Evolutionary conservation across 2,113 vertebrate genomes (phyloP), one percentile per base, ranked within the genome.

Genomic region (Marmota monax): DNA sequence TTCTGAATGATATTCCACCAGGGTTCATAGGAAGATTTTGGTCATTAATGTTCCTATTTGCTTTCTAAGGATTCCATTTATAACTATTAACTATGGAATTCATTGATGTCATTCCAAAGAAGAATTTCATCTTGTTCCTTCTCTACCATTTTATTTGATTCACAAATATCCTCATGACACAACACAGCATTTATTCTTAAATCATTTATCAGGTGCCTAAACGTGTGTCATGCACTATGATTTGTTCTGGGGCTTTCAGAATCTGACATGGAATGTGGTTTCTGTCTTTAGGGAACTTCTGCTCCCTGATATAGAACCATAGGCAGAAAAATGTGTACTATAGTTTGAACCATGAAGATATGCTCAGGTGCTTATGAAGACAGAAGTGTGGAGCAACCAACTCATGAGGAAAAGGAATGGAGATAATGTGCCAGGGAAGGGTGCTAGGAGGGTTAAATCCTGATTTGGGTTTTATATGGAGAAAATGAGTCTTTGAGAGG

Each of bases 21-120:
- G 16, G 14, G 17, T 53, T 67, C 9, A 73, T 18, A 80, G 83
- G 72, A 69, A 85, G 27, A 85, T 48, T 86, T 93, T 39, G 67
- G 17, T 79, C 39, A 94, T 13, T 86, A 90, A 58, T 37, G 11
- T 56, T 80, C 34, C 72, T 85, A 70, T 61, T 84, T 14, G 7
- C 58, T 84, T 95, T 77, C 25, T 25, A 95, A 91, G 37, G 95
- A 93, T 88, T 93, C 11, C 22, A 97, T 51, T 90, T 89, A 25
- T 89, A 90, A 88, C 17, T 82, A 48, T 53, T 84, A 87, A 29
- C 2, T 16, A 10, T 70, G n/a, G 61, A 27, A 78, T 90, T 83
- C 73, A 42, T 70, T 87, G 34, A 67, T 58, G 82, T 39, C 5
- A n/a, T 51, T 67, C 9, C 11, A 78, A 87, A 86, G 37, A 84